These are phyloP conservation scores for Noctua fimbriata DNA, from an alignment of 2,888 invertebrate species.

Conservation along the genomic window DNA sequence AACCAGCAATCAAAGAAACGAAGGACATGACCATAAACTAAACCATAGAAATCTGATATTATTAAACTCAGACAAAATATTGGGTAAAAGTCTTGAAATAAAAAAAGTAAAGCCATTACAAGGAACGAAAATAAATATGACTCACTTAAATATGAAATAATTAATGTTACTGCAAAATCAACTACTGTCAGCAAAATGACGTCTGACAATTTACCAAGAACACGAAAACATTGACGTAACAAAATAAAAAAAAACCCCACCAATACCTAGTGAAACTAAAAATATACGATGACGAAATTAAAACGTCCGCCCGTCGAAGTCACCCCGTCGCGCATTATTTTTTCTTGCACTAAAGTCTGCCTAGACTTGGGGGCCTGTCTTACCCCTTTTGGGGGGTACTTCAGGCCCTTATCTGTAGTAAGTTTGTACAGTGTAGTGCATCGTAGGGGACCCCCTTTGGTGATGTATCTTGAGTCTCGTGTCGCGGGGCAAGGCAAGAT, in stretches of 20 bases:
- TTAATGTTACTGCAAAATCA: neutral
- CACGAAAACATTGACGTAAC: neutral
- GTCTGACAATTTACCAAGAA: neutral
- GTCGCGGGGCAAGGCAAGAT: conserved; percentile 76
- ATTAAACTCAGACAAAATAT: neutral
- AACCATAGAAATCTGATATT: neutral
- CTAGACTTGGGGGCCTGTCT: conserved; percentile 86
- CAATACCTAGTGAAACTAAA: conserved; percentile 52
- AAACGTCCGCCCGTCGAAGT: conserved; percentile 66
- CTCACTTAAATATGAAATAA: neutral
- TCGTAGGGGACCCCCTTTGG: conserved; percentile 88
- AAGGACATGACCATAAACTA: neutral
- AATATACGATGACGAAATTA: conserved; percentile 66
- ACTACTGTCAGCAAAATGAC: neutral
- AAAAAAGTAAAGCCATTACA: neutral
- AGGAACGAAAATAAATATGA: neutral
- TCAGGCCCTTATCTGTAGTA: conserved; percentile 89
- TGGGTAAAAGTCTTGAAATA: neutral
- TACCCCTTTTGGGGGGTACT: conserved; percentile 90
- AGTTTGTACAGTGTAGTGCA: conserved; percentile 90
- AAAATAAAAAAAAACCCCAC: neutral
- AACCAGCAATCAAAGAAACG: neutral
- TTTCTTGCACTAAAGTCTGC: conserved; percentile 88
- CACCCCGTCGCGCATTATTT: conserved; percentile 83
- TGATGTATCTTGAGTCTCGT: conserved; percentile 88